Evolutionary conservation across 1,140 invertebrate genomes (phyloP), one percentile per base, ranked within the genome.

Genomic region (Stegodyphus mimosarum): DNA sequence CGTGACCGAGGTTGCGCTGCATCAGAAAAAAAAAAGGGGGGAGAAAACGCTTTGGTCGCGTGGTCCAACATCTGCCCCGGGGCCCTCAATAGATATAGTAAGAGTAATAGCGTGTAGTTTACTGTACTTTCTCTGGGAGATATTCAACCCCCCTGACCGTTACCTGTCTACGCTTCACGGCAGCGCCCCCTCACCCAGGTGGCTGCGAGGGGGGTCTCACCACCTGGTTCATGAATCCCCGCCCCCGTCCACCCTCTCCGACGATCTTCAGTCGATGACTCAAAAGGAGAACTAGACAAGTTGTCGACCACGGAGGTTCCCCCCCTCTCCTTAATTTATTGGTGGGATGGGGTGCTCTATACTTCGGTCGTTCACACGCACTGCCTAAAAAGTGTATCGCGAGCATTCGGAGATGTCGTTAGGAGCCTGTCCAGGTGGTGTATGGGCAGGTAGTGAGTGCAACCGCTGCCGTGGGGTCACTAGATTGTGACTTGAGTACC

Each of bases 1-100:
- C 67, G 67, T 80, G 77, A 70, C 67, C 33, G 17, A 17, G 15
- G 48, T 49, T 50, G 52, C 50, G 51, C 17, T 17, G 17, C 64
- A 33, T 52, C 50, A 11, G 33, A 33, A 33, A 33, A 33, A 33
- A 7, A 33, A 33, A 11, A n/a, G 63, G 69, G 11, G 69, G 69
- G 69, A 33, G 33, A 33, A 33, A 33, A 33, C 49, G 69, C 50
- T 71, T 71, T 51, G 49, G 69, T 71, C 69, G 69, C 69, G 69
- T 71, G 69, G 69, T 50, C 33, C 69, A 71, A 71, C 69, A 71
- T 71, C 69, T 71, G 69, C 69, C 69, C 69, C 69, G 13, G 33
- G n/a, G 33, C 9, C 33, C 33, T 33, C 33, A 33, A 33, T 33
- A 33, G 33, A 33, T 33, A 33, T 33, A 33, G 33, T 33, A 33